Evolutionary conservation across 2,888 invertebrate species (phyloP).

Genomic region (Yponomeuta evonymella): DNA sequence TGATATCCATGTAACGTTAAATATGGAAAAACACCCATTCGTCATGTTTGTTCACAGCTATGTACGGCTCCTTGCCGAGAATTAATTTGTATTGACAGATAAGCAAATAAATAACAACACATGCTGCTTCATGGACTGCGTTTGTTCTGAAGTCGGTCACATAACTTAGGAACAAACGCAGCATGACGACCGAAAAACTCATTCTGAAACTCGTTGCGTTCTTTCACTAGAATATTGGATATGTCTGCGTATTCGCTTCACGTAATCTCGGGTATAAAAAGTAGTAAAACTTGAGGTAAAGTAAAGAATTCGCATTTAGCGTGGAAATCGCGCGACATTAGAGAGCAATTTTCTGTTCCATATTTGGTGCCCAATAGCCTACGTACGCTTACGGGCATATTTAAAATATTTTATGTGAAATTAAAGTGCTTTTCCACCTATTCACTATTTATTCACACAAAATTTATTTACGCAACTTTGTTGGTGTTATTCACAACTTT

Average conservation of each 20-base stretch:
- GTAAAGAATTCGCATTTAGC: constrained; percentile 3
- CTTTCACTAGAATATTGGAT: not conserved
- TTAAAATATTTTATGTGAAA: constrained; percentile 4
- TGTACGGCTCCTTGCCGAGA: no score
- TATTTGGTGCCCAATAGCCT: constrained; percentile 11
- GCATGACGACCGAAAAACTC: not conserved
- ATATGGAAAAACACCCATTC: no score
- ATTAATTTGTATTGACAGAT: no score
- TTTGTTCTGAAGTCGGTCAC: no score
- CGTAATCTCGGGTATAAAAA: not conserved
- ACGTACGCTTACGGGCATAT: not conserved
- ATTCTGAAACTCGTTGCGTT: not conserved
- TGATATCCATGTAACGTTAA: no score
- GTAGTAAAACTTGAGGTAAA: not conserved
- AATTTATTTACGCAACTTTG: no score
- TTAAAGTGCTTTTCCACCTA: not conserved
- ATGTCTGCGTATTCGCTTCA: not conserved
- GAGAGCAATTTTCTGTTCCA: constrained; percentile 17
- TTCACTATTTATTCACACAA: no score
- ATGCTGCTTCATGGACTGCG: no score
- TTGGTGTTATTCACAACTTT: no score
- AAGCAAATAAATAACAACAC: no score
- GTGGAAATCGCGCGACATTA: constrained; percentile 1
- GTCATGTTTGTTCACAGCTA: no score
- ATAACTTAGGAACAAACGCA: no score